These are phyloP conservation scores for Ischnura elegans DNA, from an alignment of 2,888 invertebrate species.

Conservation along the genomic window DNA sequence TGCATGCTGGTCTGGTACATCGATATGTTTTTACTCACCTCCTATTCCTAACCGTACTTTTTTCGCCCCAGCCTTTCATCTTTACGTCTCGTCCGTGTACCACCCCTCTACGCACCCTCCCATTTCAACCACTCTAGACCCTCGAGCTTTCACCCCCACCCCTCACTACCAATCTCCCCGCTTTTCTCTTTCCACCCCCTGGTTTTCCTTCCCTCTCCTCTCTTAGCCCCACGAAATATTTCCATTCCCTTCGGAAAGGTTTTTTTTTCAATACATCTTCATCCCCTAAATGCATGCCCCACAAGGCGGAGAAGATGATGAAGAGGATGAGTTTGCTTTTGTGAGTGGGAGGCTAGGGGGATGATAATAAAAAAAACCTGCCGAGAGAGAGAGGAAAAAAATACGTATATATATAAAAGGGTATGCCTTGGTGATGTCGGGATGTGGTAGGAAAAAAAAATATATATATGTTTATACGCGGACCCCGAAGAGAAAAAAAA, in stretches of 20 bases:
- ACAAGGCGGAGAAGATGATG: neutral
- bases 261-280: constrained; percentile 48
- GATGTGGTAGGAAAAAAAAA: too few species aligned
- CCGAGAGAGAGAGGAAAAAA: neutral
- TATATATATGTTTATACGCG: neutral
- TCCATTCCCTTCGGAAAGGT: neutral
- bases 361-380: neutral
- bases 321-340: neutral
- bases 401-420: neutral
- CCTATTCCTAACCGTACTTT: neutral
- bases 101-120: neutral
- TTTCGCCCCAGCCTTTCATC: neutral
- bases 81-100: neutral
- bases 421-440: too few species aligned
- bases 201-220: neutral
- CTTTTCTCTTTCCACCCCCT: neutral
- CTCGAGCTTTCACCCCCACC: neutral
- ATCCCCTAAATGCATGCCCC: constrained; percentile 59
- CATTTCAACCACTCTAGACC: neutral
- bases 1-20: too few species aligned
- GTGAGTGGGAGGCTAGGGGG: neutral
- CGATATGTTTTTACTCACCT: too few species aligned
- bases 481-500: neutral
- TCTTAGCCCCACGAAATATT: neutral
- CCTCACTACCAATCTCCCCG: neutral